phyloP scores from a whole-genome alignment of 2,797 vertebrate species.

The Cossypha polioptera region DNA sequence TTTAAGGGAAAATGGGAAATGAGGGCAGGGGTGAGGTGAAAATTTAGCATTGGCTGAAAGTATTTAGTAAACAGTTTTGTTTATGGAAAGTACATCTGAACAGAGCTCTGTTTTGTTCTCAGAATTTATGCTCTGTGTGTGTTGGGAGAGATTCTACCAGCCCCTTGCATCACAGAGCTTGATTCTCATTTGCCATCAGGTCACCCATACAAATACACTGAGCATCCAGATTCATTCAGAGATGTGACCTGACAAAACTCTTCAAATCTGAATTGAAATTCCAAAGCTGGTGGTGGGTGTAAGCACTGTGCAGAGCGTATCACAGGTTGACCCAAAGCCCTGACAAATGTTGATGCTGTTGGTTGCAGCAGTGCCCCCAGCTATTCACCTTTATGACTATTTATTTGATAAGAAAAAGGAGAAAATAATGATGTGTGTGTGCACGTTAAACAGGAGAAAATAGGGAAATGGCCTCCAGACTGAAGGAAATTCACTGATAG shows the following conservation, averaged over 20 bases:
- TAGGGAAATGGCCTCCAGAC: neutral
- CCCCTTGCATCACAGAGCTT: neutral
- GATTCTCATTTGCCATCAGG: neutral
- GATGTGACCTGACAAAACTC: neutral
- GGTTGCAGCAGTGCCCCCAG: neutral
- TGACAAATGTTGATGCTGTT: accelerated
- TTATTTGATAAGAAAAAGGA: neutral
- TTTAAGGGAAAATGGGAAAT: neutral
- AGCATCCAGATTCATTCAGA: neutral
- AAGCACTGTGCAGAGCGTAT: neutral
- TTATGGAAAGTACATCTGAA: neutral
- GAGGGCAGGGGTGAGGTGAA: neutral
- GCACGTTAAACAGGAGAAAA: neutral
- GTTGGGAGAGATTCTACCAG: neutral
- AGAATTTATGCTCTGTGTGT: neutral
- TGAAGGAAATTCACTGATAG: neutral
- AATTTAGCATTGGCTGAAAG: neutral
- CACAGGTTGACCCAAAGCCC: neutral
- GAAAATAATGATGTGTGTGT: neutral
- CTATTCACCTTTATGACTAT: neutral
- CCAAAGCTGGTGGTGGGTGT: neutral
- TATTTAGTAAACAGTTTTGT: neutral
- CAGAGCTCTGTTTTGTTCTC: neutral
- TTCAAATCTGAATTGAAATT: neutral
- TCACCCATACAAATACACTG: neutral